phyloP scores from a whole-genome alignment of 1,140 invertebrate genomes.

The Lordiphosa collinella region DNA sequence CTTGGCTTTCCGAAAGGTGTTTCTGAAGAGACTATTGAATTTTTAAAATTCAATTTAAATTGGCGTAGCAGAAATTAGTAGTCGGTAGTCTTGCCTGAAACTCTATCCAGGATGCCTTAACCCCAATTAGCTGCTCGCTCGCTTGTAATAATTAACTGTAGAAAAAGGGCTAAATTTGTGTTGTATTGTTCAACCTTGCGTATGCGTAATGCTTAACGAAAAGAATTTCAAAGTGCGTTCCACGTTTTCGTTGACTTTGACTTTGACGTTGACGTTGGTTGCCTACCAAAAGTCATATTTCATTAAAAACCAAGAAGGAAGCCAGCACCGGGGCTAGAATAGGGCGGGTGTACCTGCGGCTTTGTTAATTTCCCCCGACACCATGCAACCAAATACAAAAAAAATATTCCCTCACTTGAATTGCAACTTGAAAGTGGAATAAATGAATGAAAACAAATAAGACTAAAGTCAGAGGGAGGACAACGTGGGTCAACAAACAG shows the following conservation, averaged over 20 bases:
- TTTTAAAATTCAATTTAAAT: constrained; percentile 78
- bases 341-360: constrained; percentile 47
- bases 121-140: constrained; percentile 64
- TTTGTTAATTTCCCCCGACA: constrained; percentile 72
- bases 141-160: constrained; percentile 61
- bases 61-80: constrained; percentile 45
- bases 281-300: constrained; percentile 53
- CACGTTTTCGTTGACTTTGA: constrained; percentile 14
- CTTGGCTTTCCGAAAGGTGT: constrained; percentile 14
- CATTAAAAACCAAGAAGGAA: constrained; percentile 50
- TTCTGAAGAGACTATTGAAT: constrained; percentile 46
- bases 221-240: constrained; percentile 22
- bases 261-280: constrained; percentile 20
- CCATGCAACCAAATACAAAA: constrained; percentile 42
- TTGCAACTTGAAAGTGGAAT: constrained; percentile 20
- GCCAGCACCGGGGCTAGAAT: too few species aligned
- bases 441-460: constrained; percentile 65
- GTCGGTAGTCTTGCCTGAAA: too few species aligned
- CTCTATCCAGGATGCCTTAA: constrained; percentile 9
- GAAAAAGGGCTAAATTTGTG: constrained; percentile 19
- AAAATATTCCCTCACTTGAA: neutral
- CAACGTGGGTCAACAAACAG: constrained; percentile 18
- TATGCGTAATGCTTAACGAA: constrained; percentile 53
- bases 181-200: constrained; percentile 55
- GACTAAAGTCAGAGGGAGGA: constrained; percentile 12